Conservation (phyloP, 2,888 invertebrate genomes). For the Hanleya hanleyi region DNA sequence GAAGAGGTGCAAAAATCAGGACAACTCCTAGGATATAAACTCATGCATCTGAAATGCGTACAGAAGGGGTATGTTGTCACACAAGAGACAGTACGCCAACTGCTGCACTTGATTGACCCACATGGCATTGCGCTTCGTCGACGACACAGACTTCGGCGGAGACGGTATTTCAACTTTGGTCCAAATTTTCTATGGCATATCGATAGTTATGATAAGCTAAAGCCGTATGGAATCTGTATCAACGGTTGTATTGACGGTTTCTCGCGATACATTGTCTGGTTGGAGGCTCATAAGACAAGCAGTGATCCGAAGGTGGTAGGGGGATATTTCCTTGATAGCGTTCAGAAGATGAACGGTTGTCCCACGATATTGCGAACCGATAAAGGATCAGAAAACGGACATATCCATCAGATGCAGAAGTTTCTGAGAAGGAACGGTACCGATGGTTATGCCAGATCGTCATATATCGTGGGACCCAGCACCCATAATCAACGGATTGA, state of each 20-base stretch:
- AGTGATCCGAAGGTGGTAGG: constrained; percentile 26
- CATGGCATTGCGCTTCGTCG: neutral
- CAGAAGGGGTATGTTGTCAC: neutral
- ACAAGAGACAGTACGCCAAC: neutral
- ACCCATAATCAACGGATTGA: neutral
- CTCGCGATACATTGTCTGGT: constrained; percentile 33
- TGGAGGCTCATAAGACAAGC: constrained; percentile 31
- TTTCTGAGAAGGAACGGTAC: neutral
- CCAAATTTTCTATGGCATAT: constrained; percentile 8
- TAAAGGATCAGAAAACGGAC: constrained; percentile 9
- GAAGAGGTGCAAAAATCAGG: neutral
- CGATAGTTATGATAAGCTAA: neutral
- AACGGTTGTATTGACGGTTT: constrained; percentile 39
- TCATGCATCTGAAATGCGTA: constrained; percentile 1
- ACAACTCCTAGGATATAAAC: neutral
- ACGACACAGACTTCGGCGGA: neutral
- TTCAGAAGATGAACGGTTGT: neutral
- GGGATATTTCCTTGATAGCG: constrained; percentile 10
- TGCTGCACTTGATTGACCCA: neutral
- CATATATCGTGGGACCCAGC: neutral
- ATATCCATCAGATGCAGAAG: constrained; percentile 14
- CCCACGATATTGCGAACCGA: constrained; percentile 6
- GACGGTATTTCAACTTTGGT: neutral
- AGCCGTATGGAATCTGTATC: constrained; percentile 22
- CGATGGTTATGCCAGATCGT: neutral